Evolutionary conservation across 2,113 vertebrate genomes (phyloP).

Genomic region (Echinops telfairi): DNA sequence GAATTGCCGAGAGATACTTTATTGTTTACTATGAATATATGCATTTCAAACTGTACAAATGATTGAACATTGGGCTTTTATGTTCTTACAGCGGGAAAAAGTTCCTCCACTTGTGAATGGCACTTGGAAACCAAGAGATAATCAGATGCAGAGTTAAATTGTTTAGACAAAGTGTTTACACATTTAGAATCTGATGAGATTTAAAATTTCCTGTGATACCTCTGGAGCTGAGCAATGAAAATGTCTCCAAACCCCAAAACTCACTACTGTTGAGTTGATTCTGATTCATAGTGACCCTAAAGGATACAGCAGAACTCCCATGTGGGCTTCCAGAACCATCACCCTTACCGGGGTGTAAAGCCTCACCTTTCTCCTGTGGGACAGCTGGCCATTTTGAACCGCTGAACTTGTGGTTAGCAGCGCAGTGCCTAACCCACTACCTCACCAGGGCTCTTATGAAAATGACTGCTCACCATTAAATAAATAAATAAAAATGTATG

Average conservation of each 20-base stretch:
- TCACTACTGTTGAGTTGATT: too few relatives aligned
- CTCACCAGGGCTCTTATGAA: too few relatives aligned
- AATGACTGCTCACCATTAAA: neutral
- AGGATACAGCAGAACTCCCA: too few relatives aligned
- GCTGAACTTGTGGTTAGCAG: too few relatives aligned
- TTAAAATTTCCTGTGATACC: slow-evolving; percentile 39
- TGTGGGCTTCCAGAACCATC: too few relatives aligned
- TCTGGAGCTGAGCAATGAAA: slow-evolving; percentile 23
- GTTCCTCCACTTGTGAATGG: slow-evolving; percentile 44
- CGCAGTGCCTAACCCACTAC: too few relatives aligned
- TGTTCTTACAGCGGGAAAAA: slow-evolving; percentile 11
- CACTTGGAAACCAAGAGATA: slow-evolving; percentile 41
- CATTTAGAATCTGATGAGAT: slow-evolving; percentile 35
- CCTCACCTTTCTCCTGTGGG: too few relatives aligned
- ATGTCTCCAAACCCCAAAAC: neutral
- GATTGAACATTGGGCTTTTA: slow-evolving; percentile 8
- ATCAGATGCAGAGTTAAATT: slow-evolving; percentile 48
- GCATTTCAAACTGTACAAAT: slow-evolving; percentile 61
- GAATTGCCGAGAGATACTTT: slow-evolving; percentile 33
- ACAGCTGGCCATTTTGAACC: too few relatives aligned
- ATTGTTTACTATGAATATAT: slow-evolving; percentile 19
- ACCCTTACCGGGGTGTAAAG: too few relatives aligned
- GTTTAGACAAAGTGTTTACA: slow-evolving; percentile 41
- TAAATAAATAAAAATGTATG: neutral
- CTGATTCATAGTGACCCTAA: too few relatives aligned